Conservation (phyloP, 1,140 invertebrate species). For the Campodea augens region DNA sequence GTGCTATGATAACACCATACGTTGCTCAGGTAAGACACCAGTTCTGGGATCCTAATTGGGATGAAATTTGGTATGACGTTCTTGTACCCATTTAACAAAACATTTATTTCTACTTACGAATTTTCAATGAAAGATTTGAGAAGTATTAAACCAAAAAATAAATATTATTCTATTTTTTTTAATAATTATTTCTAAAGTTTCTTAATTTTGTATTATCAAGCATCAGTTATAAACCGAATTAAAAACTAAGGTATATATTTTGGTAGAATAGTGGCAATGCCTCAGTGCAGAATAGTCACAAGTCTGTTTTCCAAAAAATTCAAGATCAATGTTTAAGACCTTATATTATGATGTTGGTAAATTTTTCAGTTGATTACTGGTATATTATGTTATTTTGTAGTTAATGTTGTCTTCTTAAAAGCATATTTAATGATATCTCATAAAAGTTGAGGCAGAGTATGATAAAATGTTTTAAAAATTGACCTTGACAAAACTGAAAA, state of each 20-base stretch:
- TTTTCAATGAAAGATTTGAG: not conserved
- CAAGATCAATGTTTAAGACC: no score
- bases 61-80: not conserved
- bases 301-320: no score
- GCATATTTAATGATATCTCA: no score
- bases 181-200: slow-evolving; percentile 1
- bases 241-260: no score
- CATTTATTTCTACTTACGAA: not conserved
- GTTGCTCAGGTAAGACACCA: slow-evolving; percentile 55
- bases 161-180: not conserved
- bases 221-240: no score
- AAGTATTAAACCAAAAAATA: not conserved
- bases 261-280: no score
- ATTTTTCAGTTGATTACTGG: no score
- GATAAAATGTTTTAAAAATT: no score
- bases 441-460: no score
- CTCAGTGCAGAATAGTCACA: no score
- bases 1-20: slow-evolving; percentile 83
- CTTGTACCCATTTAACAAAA: not conserved
- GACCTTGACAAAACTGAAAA: no score
- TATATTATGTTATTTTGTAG: slow-evolving; percentile 1
- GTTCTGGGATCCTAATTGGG: not conserved
- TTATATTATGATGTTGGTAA: no score
- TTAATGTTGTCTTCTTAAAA: not conserved
- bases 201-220: slow-evolving; percentile 2